Evolutionary conservation across 92 coral and sea anemone species (phyloP).

Genomic region (Montipora capitata): DNA sequence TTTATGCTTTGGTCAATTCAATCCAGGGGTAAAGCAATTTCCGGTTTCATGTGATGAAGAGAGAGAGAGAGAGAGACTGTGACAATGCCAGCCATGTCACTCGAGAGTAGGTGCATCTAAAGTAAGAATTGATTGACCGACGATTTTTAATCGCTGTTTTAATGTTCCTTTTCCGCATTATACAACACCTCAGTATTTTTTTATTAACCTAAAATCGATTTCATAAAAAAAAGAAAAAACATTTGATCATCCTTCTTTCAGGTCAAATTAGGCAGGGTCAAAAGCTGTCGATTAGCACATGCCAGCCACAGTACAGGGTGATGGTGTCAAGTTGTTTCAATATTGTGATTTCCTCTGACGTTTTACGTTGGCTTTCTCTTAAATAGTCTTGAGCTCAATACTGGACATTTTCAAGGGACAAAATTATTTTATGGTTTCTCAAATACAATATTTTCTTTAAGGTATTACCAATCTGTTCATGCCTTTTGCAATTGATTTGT

Average conservation of each 20-base stretch:
- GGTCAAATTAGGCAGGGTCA: not conserved
- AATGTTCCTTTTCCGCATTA: not conserved
- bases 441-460: not conserved
- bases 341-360: not conserved
- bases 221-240: not conserved
- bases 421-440: not conserved
- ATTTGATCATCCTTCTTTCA: not conserved
- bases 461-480: not conserved
- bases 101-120: not conserved
- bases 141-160: not conserved
- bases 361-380: too few relatives aligned
- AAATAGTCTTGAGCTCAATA: not conserved
- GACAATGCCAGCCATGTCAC: not conserved
- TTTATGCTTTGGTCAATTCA: constrained; percentile 6
- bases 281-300: not conserved
- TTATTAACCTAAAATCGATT: constrained; percentile 8
- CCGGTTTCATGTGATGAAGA: constrained; percentile 47
- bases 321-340: not conserved
- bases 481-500: not conserved
- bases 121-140: not conserved
- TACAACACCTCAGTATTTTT: not conserved
- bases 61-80: constrained; percentile 3
- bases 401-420: not conserved
- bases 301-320: not conserved
- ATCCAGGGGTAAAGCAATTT: not conserved